A percentile compares a stretch with the other conserved stretches of the same genome.
phyloP scores from a whole-genome alignment of 2,113 vertebrate genomes.

The Megaleporinus macrocephalus region DNA sequence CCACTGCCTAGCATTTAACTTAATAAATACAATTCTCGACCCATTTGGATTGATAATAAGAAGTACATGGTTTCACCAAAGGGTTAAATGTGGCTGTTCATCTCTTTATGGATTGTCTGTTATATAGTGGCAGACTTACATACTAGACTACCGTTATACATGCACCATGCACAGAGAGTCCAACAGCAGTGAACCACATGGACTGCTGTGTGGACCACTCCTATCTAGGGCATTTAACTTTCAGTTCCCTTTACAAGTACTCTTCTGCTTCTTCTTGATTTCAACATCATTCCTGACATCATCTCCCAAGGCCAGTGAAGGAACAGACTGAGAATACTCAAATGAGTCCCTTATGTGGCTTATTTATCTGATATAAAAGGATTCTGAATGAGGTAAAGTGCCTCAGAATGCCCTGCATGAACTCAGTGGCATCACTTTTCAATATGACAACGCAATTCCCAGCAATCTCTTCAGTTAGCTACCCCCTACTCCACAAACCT shows the following conservation, averaged over 20 bases:
- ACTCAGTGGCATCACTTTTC: background rate
- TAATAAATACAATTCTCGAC: too few relatives aligned
- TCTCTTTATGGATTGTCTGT: too few relatives aligned
- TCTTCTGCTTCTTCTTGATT: background rate
- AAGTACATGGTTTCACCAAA: too few relatives aligned
- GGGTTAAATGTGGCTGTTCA: too few relatives aligned
- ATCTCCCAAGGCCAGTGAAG: background rate
- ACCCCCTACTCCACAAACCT: background rate
- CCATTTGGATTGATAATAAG: too few relatives aligned
- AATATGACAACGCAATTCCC: background rate
- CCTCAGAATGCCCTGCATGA: background rate
- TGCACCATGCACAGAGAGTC: too few relatives aligned
- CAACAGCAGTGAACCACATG: too few relatives aligned
- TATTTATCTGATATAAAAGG: background rate
- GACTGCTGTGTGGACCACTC: too few relatives aligned
- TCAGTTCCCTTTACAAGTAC: background rate
- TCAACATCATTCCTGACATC: background rate
- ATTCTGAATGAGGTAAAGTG: background rate
- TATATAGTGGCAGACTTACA: too few relatives aligned
- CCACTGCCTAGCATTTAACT: too few relatives aligned
- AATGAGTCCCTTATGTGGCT: background rate
- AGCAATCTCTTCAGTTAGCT: background rate
- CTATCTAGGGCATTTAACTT: background rate
- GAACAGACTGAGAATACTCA: background rate
- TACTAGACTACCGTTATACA: too few relatives aligned